A percentile compares a stretch with the other conserved stretches of the same genome.
These are phyloP conservation scores for Lithobates sylvaticus DNA, from an alignment of 2,797 vertebrate genomes.

Conservation along the genomic window DNA sequence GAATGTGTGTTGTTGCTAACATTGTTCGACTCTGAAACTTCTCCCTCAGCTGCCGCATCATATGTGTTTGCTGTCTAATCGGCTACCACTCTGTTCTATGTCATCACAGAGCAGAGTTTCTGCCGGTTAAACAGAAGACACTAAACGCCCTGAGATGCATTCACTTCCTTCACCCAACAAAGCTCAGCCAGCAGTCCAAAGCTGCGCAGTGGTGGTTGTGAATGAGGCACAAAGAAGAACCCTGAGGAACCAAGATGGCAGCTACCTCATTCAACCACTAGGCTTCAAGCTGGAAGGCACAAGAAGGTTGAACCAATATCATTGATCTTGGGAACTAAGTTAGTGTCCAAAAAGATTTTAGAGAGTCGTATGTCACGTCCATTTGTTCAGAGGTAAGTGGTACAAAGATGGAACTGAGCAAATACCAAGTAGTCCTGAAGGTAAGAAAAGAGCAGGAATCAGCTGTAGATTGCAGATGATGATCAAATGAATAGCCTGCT, in stretches of 20 bases:
- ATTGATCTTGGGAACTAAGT: too few relatives aligned
- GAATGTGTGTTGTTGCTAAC: background rate
- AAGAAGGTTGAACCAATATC: too few relatives aligned
- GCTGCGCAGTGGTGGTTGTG: background rate
- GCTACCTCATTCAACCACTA: background rate
- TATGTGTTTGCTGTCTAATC: conserved; percentile 51
- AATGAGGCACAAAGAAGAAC: conserved; percentile 8
- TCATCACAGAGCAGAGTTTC: conserved; percentile 49
- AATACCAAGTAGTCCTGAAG: too few relatives aligned
- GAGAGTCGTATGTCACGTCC: too few relatives aligned
- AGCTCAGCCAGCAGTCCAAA: background rate
- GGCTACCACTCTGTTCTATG: conserved; percentile 52
- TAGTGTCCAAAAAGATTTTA: too few relatives aligned
- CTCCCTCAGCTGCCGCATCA: conserved; percentile 2
- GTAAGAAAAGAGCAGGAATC: too few relatives aligned
- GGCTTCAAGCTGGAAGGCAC: too few relatives aligned
- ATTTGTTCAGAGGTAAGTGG: too few relatives aligned
- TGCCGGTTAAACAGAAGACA: conserved; percentile 52
- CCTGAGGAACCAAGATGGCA: background rate
- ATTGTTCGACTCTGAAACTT: background rate
- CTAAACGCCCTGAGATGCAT: conserved; percentile 40
- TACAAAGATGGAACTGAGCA: too few relatives aligned
- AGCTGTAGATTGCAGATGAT: too few relatives aligned
- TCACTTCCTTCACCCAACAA: conserved; percentile 16
- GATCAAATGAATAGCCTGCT: too few relatives aligned